Evolutionary conservation across 2,113 vertebrate genomes (phyloP).

Genomic region (Struthio camelus): DNA sequence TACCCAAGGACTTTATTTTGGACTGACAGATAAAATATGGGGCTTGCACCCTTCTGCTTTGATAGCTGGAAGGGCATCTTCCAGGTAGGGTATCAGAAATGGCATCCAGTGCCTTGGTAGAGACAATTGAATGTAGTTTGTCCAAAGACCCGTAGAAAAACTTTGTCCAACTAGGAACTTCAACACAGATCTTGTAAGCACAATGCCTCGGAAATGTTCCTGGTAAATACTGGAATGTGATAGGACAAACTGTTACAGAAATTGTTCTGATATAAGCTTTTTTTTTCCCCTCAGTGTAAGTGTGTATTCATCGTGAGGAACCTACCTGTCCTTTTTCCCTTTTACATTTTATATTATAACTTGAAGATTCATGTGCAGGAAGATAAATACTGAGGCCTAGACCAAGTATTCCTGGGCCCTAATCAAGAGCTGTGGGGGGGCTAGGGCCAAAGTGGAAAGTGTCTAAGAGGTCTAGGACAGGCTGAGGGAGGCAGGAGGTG

Average conservation of each 20-base stretch:
- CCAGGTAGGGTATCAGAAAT: neutral
- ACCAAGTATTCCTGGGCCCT: neutral
- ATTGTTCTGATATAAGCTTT: neutral
- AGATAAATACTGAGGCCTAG: neutral
- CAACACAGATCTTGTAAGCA: neutral
- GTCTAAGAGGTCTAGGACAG: neutral
- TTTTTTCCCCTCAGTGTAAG: neutral
- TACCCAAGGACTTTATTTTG: neutral
- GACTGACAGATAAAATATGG: neutral
- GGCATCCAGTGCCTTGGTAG: neutral
- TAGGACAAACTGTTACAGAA: neutral
- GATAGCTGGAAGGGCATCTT: neutral
- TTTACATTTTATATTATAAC: neutral
- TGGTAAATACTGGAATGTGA: neutral
- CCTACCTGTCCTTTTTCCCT: neutral
- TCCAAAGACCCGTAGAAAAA: neutral
- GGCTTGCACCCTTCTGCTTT: neutral
- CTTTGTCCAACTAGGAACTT: neutral
- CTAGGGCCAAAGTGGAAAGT: neutral
- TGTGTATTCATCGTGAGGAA: neutral
- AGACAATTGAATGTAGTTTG: neutral
- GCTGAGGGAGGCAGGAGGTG: neutral
- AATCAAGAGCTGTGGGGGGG: neutral
- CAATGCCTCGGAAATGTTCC: neutral
- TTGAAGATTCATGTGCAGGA: neutral